Evolutionary conservation across 2,113 vertebrate species (phyloP).

Genomic region (Polypterus senegalus): DNA sequence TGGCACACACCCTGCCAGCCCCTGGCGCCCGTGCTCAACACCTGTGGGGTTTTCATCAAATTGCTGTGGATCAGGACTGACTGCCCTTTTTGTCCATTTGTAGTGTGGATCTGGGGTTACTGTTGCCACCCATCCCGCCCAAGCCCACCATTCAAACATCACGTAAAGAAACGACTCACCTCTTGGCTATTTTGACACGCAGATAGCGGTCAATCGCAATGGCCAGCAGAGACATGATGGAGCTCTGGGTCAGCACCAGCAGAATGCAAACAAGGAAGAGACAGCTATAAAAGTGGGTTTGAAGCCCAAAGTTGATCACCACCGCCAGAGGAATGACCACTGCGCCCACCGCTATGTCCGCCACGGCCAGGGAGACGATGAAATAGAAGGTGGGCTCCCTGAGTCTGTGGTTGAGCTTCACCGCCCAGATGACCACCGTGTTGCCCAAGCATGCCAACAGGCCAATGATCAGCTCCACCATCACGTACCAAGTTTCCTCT

Average conservation of each 20-base stretch:
- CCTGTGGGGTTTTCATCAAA: no score
- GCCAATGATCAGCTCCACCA: slow-evolving; percentile 29
- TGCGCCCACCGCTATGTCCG: slow-evolving; percentile 38
- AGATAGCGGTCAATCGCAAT: slow-evolving; percentile 42
- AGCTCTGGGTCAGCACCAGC: slow-evolving; percentile 38
- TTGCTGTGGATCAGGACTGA: no score
- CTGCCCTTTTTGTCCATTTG: no score
- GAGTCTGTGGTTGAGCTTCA: slow-evolving; percentile 29
- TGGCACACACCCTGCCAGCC: no score
- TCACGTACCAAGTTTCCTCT: slow-evolving; percentile 24
- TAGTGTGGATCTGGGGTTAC: no score
- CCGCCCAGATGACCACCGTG: slow-evolving; percentile 31
- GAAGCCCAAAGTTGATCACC: slow-evolving; percentile 29
- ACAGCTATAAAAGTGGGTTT: slow-evolving; percentile 26
- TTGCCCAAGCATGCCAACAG: slow-evolving; percentile 38
- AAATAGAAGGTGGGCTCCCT: slow-evolving; percentile 42
- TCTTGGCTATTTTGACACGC: slow-evolving; percentile 28
- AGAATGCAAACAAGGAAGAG: slow-evolving; percentile 37
- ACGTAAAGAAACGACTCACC: slow-evolving; percentile 21
- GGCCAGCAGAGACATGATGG: slow-evolving; percentile 37
- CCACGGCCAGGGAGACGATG: slow-evolving; percentile 38
- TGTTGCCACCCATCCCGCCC: no score
- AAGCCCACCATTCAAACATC: no score
- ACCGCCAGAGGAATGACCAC: slow-evolving; percentile 37
- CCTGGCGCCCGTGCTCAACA: no score